Percentiles rank a stretch among this genome's conserved stretches.
Evolutionary conservation across 1,140 invertebrate species (phyloP).

Genomic region (Hycleus phaleratus): DNA sequence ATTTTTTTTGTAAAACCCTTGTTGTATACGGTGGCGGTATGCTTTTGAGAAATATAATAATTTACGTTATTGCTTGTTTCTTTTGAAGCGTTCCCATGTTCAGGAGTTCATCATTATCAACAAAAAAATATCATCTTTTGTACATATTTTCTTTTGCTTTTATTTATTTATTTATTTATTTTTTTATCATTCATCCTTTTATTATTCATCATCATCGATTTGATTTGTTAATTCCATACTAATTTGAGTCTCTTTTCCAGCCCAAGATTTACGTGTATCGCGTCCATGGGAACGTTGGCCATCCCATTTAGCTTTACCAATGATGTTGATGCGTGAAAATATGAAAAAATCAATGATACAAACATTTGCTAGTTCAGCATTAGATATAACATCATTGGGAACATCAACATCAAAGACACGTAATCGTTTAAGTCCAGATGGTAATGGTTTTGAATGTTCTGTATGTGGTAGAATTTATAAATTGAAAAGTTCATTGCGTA

Average conservation of each 20-base stretch:
- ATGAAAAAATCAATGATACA: conserved; percentile 39
- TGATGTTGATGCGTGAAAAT: conserved; percentile 41
- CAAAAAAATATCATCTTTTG: conserved; percentile 5
- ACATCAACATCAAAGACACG: conserved; percentile 2
- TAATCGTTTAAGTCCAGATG: conserved; percentile 8
- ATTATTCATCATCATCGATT: neutral
- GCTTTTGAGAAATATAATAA: conserved; percentile 6
- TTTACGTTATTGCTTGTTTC: conserved; percentile 9
- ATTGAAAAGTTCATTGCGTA: conserved; percentile 72
- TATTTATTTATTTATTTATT: neutral
- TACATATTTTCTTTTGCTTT: conserved; percentile 9
- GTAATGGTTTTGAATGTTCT: conserved; percentile 58
- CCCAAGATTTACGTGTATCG: conserved; percentile 35
- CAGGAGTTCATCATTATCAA: neutral
- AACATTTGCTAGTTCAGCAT: conserved; percentile 19
- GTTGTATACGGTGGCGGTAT: conserved; percentile 13
- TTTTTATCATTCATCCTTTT: neutral
- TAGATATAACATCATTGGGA: neutral
- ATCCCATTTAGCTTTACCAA: conserved; percentile 37
- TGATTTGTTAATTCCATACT: conserved; percentile 6
- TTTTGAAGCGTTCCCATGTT: neutral
- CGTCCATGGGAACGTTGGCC: conserved; percentile 36
- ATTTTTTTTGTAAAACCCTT: conserved; percentile 13
- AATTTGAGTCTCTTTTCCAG: conserved; percentile 35
- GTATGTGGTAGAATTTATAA: conserved; percentile 77